These are phyloP conservation scores for Apus apus DNA, from an alignment of 2,113 vertebrate species.

Conservation along the genomic window DNA sequence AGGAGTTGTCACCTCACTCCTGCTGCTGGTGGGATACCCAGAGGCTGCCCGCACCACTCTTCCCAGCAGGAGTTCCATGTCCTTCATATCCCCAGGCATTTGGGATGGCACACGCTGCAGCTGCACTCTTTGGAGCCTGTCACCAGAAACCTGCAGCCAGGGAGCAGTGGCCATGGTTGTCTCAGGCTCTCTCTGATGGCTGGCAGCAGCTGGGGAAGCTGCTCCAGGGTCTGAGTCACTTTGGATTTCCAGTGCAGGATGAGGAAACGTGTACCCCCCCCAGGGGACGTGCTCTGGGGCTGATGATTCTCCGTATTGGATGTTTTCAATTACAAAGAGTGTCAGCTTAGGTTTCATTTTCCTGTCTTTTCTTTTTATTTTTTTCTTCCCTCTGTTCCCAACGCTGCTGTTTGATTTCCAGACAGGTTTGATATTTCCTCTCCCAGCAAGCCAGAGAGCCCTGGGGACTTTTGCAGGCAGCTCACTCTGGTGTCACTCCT, in stretches of 20 bases:
- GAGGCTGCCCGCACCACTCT: background rate
- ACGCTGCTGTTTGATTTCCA: conserved; percentile 21
- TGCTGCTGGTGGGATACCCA: background rate
- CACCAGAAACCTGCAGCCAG: background rate
- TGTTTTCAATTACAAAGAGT: background rate
- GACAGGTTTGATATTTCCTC: background rate
- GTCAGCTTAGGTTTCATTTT: background rate
- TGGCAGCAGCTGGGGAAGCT: background rate
- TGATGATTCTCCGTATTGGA: background rate
- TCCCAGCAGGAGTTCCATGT: accelerated
- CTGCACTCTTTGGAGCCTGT: background rate
- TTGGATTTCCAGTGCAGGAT: background rate
- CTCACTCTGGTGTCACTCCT: background rate
- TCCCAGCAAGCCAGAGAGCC: background rate
- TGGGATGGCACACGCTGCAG: background rate
- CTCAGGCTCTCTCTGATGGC: background rate
- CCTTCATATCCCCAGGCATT: background rate
- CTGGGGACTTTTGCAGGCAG: background rate
- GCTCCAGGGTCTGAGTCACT: accelerated
- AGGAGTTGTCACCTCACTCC: background rate
- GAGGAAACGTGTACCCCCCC: background rate
- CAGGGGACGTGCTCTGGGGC: accelerated
- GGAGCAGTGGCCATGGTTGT: accelerated
- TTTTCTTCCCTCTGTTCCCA: background rate
- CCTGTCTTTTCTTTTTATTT: background rate